Conservation (phyloP, 2,113 vertebrate genomes). For the Eulemur rufifrons region DNA sequence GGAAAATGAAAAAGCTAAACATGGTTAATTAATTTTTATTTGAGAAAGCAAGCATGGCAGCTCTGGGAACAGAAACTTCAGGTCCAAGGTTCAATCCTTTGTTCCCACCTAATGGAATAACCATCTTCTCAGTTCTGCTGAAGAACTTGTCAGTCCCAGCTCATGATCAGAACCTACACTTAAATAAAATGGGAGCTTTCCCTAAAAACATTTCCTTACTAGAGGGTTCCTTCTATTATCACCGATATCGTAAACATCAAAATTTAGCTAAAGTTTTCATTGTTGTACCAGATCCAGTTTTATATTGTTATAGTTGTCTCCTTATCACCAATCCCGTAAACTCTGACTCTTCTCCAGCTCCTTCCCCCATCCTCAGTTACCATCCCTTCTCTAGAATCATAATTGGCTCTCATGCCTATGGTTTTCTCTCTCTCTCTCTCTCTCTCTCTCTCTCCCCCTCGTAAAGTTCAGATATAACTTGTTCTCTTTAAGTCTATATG, state of each 20-base stretch:
- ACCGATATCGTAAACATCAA: neutral
- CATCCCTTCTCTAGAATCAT: neutral
- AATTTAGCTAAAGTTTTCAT: neutral
- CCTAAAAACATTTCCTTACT: neutral
- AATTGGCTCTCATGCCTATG: neutral
- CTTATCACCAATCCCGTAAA: neutral
- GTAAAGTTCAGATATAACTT: neutral
- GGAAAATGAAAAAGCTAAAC: neutral
- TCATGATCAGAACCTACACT: neutral
- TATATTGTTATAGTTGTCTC: neutral
- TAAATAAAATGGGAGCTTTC: neutral
- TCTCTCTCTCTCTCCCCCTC: neutral
- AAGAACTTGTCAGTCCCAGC: neutral
- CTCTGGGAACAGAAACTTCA: neutral
- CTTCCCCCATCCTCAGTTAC: neutral
- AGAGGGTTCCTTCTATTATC: neutral
- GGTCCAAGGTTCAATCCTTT: neutral
- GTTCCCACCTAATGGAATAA: neutral
- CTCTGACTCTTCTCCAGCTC: neutral
- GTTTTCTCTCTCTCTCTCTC: neutral
- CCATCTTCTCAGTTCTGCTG: neutral
- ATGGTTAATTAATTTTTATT: neutral
- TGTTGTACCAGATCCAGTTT: neutral
- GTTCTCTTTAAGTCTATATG: neutral
- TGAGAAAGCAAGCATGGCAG: conserved; percentile 3